Evolutionary conservation across 2,113 vertebrate species (phyloP).

Genomic region (Ctenodactylus gundi): DNA sequence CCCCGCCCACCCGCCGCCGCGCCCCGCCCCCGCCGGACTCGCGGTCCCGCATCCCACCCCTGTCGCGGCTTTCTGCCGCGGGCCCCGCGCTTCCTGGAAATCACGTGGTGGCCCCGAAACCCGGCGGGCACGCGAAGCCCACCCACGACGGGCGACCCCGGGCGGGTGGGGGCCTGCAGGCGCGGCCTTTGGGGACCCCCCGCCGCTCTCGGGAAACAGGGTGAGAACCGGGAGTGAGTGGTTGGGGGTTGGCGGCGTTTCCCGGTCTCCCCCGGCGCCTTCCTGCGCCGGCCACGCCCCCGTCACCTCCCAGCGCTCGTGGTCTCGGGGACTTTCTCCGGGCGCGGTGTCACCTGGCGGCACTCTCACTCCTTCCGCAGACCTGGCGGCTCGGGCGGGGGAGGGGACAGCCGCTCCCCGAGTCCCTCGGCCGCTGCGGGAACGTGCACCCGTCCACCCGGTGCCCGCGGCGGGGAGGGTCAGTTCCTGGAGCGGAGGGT

Average conservation of each 20-base stretch:
- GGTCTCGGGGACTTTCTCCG: not conserved
- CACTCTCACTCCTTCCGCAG: not conserved
- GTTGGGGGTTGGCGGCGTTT: not conserved
- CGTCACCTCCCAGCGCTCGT: not conserved
- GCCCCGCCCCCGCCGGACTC: too few relatives aligned
- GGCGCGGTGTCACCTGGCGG: not conserved
- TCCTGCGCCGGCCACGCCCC: not conserved
- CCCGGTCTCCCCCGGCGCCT: not conserved
- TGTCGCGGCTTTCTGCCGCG: not conserved
- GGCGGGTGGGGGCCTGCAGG: not conserved
- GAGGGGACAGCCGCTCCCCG: not conserved
- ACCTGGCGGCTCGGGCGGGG: not conserved
- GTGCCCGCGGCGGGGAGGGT: not conserved
- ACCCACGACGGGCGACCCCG: not conserved
- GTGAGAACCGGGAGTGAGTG: not conserved
- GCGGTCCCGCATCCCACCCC: conserved; percentile 62
- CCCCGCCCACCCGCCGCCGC: conserved; percentile 17
- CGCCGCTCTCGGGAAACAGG: not conserved
- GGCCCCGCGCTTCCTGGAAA: conserved; percentile 70
- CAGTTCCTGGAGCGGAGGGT: not conserved
- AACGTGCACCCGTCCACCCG: too few relatives aligned
- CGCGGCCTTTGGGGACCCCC: not conserved
- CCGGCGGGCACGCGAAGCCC: conserved; percentile 37
- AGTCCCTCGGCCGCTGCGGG: not conserved
- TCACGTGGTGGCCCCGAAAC: conserved; percentile 79